Conservation (phyloP, 1,140 invertebrate genomes). For the Trachymyrmex cornetzi region DNA sequence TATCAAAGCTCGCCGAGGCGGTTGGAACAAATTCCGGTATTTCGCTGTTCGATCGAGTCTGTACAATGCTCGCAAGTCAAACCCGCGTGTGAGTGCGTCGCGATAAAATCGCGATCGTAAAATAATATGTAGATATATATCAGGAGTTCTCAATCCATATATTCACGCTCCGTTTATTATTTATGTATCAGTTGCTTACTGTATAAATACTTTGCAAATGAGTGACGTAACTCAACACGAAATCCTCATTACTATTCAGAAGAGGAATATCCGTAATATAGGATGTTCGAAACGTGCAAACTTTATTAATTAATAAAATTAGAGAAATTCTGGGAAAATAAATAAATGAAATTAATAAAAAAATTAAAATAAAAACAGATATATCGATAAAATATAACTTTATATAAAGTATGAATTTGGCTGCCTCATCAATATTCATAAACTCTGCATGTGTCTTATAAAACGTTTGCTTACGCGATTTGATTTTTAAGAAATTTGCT, state of each 20-base stretch:
- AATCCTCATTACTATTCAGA: not conserved
- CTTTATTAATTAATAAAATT: slow-evolving; percentile 1
- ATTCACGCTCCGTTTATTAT: not conserved
- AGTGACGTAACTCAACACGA: not conserved
- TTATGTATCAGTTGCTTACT: not conserved
- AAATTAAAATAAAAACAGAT: not conserved
- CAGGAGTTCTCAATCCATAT: slow-evolving; percentile 38
- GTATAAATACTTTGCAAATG: not conserved
- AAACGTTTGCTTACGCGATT: not conserved
- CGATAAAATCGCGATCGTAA: slow-evolving; percentile 6
- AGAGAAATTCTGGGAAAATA: no score
- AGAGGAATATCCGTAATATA: not conserved
- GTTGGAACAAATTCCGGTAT: slow-evolving; percentile 29
- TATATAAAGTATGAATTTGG: not conserved
- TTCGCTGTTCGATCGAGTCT: slow-evolving; percentile 17
- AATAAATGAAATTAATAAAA: no score
- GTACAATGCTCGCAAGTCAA: slow-evolving; percentile 12
- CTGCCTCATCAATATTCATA: not conserved
- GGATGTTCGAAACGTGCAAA: not conserved
- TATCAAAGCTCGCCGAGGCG: slow-evolving; percentile 16
- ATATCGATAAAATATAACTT: not conserved
- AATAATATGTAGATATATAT: slow-evolving; percentile 7
- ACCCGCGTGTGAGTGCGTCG: not conserved
- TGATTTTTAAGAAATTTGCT: slow-evolving; percentile 28
- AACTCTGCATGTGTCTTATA: not conserved